Base-by-base conservation (phyloP, 2,797 vertebrate genomes). In the Limosa lapponica region DNA sequence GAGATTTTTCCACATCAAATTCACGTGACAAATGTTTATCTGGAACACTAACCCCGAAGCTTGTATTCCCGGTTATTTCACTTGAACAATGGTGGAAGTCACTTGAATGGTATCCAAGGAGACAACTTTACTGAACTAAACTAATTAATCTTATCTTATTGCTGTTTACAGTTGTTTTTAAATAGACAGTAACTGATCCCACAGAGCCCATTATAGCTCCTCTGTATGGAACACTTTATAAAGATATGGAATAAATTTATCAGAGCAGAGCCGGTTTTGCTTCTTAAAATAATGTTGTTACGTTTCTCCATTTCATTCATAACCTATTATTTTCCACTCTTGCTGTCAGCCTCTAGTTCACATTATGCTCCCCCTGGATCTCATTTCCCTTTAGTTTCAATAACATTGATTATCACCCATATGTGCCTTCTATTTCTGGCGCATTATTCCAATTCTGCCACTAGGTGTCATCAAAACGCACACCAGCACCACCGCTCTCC, bases 391-490 rank as follows among this genome's bases (percentile, higher is more conserved):
- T 32, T 28, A 27, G n/a, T 73, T 77, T 51, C 43, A 67, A 2
- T 4, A 36, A 12, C 51, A 6, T 0, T 11, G 28, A 1, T 27
- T 27, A 17, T 36, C 24, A 28, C 20, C 37, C 30, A 4, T 2
- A 1, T 0, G 7, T 0, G 22, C 59, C 34, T 23, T 24, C 37
- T 39, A 11, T 30, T 59, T 48, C 65, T 69, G 69, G 24, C 23
- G 48, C 18, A 7, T 59, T 62, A 39, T n/a, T 89, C 57, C 66
- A 10, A 3, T 44, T 54, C 69, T 72, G 84, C 90, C 97, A 93
- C 91, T 66, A 96, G 94, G 73, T 94, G 97, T 96, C 96, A 89
- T 16, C 81, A 34, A 44, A 62, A 87, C 19, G 65, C 72, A 27
- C 74, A 8, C 15, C 30, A 36, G 36, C 46, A 1, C n/a, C 2